Percentiles rank a stretch among this genome's conserved stretches.
These are phyloP conservation scores for Herpetotheres cachinnans DNA, from an alignment of 2,113 vertebrate species.

Conservation along the genomic window DNA sequence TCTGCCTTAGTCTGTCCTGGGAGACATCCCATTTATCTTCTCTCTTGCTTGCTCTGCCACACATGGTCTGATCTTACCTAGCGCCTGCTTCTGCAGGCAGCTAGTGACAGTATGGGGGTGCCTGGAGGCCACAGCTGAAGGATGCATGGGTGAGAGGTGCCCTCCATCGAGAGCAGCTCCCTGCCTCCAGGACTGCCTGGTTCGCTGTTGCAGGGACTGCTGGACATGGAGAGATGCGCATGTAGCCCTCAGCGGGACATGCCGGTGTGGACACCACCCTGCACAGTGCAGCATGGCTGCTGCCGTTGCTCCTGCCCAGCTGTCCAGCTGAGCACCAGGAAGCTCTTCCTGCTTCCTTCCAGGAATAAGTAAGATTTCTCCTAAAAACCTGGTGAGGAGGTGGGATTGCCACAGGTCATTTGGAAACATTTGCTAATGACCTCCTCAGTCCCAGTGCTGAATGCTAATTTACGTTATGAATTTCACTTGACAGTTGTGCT, in stretches of 20 bases:
- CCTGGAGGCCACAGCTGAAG: not conserved
- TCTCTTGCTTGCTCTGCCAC: not conserved
- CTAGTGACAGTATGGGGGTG: not conserved
- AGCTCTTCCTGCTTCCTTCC: not conserved
- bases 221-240: not conserved
- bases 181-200: not conserved
- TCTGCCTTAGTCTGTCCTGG: not conserved
- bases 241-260: accelerated
- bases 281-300: not conserved
- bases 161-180: not conserved
- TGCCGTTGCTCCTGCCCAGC: not conserved
- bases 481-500: not conserved
- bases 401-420: not conserved
- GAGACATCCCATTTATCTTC: not conserved
- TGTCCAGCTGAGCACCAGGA: not conserved
- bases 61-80: not conserved
- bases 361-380: constrained; percentile 14
- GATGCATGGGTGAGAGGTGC: not conserved
- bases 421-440: constrained; percentile 23
- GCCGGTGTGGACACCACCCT: accelerated
- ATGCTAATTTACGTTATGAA: constrained; percentile 21
- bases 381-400: not conserved
- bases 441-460: not conserved
- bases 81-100: not conserved
- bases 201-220: not conserved